Evolutionary conservation across 2,797 vertebrate genomes (phyloP), one percentile per base, ranked within the genome.

Genomic region (Coluber constrictor): DNA sequence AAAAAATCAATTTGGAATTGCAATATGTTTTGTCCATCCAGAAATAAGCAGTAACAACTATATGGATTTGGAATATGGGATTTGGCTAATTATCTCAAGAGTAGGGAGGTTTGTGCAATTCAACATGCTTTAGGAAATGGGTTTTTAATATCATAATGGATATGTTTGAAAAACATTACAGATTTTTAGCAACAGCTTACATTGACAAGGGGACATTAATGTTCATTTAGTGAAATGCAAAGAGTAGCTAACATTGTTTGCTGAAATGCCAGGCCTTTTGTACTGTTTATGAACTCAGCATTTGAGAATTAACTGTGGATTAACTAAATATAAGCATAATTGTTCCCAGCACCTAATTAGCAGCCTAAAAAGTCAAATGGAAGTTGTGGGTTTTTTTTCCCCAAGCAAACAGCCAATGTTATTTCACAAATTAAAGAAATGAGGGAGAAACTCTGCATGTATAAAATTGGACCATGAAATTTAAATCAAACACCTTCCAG

Each of bases 141-240:
- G 93, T 88, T 55, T 93, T 90, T 37, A 63, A 89, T 86, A 91
- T 3, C 56, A 15, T 92, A 54, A 93, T 94, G 70, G 90, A 91
- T 66, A 90, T 63, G 86, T 89, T 93, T 89, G 29, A 94, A 93
- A 9, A 32, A 54, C 16, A 92, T 70, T 87, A 3, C 37, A 66
- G 91, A 12, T 8, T 79, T 94, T 70, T 83, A 91, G 93, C 90
- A 55, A 5, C 11, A 18, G 86, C 32, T 57, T 92, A 43, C 60
- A 56, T 43, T 88, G 55, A 92, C 87, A 89, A 90, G 87, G n/a
- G 70, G 90, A 74, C 87, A 88, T 92, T 91, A 94, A 87, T 95
- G 90, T 32, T 32, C 92, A 89, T 93, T 95, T 93, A 90, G 55
- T 74, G 91, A 94, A 94, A 94, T 94, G 94, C 89, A 94, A 96